A percentile compares a stretch with the other conserved stretches of the same genome.
Conservation (phyloP, 2,888 invertebrate genomes). For the Altica lythri region DNA sequence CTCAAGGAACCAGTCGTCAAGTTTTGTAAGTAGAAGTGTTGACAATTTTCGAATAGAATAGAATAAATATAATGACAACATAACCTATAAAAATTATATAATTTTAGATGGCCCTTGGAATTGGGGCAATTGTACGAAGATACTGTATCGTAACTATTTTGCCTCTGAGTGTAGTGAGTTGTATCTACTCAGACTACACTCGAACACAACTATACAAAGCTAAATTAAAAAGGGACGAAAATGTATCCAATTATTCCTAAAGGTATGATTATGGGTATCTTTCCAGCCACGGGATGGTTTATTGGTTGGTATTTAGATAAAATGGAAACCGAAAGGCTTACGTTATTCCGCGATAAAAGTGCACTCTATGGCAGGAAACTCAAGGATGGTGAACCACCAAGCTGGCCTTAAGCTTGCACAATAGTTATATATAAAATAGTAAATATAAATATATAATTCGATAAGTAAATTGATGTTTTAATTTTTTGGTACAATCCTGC, state of each 20-base stretch:
- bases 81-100: slow-evolving; percentile 23
- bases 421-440: slow-evolving; percentile 5
- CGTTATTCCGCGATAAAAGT: slow-evolving; percentile 78
- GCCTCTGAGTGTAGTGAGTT: slow-evolving; percentile 63
- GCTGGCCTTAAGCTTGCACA: slow-evolving; percentile 65
- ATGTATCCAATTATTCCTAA: slow-evolving; percentile 64
- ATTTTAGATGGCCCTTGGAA: slow-evolving; percentile 61
- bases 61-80: background rate
- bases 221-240: slow-evolving; percentile 47
- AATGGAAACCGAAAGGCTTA: slow-evolving; percentile 73
- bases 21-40: slow-evolving; percentile 4
- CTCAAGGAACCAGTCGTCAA: too few relatives aligned
- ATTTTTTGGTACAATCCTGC: background rate
- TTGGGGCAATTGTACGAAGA: slow-evolving; percentile 60
- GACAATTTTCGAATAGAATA: background rate
- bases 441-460: slow-evolving; percentile 7
- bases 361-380: slow-evolving; percentile 71
- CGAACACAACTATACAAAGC: slow-evolving; percentile 75
- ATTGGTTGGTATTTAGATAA: slow-evolving; percentile 70
- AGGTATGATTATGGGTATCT: slow-evolving; percentile 55
- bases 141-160: slow-evolving; percentile 72
- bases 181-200: slow-evolving; percentile 74
- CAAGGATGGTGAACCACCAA: slow-evolving; percentile 70
- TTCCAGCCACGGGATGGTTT: slow-evolving; percentile 64
- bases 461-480: too few relatives aligned